phyloP scores from a whole-genome alignment of 2,888 invertebrate genomes.

The Rhorus exstirpatorius region DNA sequence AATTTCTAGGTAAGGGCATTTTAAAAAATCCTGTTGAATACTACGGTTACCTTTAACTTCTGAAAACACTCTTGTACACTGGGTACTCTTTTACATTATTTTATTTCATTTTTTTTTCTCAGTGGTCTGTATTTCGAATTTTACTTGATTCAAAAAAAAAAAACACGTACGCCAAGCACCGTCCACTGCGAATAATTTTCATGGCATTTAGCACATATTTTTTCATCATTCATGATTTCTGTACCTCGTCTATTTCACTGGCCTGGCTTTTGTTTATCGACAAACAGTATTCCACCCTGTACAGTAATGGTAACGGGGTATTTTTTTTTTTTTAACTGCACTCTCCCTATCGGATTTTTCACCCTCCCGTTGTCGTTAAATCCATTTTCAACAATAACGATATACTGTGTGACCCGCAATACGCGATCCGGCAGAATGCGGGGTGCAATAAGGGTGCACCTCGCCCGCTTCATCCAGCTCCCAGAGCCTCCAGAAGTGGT shows the following conservation, averaged over 20 bases:
- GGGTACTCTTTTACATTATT: not conserved
- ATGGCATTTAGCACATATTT: conserved; percentile 9
- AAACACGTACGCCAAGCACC: not conserved
- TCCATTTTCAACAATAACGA: conserved; percentile 76
- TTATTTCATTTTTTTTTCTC: not conserved
- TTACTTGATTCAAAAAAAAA: not conserved
- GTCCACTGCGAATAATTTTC: not conserved
- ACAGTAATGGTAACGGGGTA: conserved; percentile 48
- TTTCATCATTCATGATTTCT: conserved; percentile 8
- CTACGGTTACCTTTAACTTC: no score
- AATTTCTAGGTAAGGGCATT: no score
- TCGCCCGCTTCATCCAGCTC: conserved; percentile 52
- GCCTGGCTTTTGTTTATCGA: conserved; percentile 44
- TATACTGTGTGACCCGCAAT: conserved; percentile 79
- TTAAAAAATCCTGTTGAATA: no score
- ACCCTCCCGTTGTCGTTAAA: conserved; percentile 64
- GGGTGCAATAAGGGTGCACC: conserved; percentile 75
- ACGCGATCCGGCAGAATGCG: conserved; percentile 57
- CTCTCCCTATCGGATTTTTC: conserved; percentile 70
- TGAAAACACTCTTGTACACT: no score
- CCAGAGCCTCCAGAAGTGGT: conserved; percentile 26
- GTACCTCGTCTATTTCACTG: conserved; percentile 24
- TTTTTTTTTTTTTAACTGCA: conserved; percentile 49
- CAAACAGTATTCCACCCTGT: conserved; percentile 46
- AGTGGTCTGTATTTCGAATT: no score